Base-by-base conservation (phyloP, 2,888 invertebrate genomes). In the Coelinius sp. region DNA sequence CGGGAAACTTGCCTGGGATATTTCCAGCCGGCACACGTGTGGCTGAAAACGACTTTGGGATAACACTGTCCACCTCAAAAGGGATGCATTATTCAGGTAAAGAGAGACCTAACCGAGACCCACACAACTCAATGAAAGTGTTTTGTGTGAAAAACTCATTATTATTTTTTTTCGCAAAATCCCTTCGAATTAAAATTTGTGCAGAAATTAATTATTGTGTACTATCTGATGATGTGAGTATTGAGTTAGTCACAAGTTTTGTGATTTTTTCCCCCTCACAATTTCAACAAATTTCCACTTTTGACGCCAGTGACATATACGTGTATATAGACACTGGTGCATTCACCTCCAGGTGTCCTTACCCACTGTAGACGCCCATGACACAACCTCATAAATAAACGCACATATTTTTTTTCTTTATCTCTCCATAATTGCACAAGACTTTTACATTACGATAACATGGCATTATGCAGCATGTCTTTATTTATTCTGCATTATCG, bases 381-480 rank as follows among this genome's bases (percentile, higher is more conserved):
- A 75, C 73, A 72, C 74, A 77, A 77, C 75, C 46, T 71, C 68
- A 75, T 76, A 76, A 81, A 76, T 53, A 56, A 71, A 46, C 59
- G 69, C 12, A 31, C 46, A 22, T 35, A 31, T 56, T 31, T 59
- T 41, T 35, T 52, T 35, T 35, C 49, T 59, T 59, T 35, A 59
- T 59, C 59, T 59, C 59, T n/a, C 31, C 4, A 31, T 59, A 59
- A 59, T 59, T 59, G 59, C 59, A 35, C 59, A 59, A 59, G 59
- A 59, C 59, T 59, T 59, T 59, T 20, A 35, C 35, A 59, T 35
- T 35, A 59, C 59, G 59, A 59, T 59, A 59, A 59, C 59, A 35
- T 7, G 46, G 31, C 7, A 70, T 41, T 25, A 63, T 63, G 67
- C 25, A 22, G 41, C 63, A 53, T 62, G 27, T 64, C 35, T 69